Evolutionary conservation across 2,888 invertebrate species (phyloP).

Genomic region (Agelastica alni): DNA sequence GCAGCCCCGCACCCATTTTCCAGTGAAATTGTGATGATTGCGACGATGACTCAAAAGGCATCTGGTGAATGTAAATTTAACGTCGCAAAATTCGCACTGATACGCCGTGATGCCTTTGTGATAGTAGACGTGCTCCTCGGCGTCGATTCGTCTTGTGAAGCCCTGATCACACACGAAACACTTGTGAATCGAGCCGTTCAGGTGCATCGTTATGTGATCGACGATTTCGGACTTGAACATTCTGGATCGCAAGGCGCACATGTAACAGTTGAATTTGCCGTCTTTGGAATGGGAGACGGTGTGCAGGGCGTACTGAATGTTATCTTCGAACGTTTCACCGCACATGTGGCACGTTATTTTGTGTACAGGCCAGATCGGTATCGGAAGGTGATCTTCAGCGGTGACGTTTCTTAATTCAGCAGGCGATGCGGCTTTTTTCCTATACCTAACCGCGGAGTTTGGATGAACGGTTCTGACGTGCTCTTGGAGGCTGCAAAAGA

Average conservation of each 20-base stretch:
- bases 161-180: slow-evolving; percentile 4
- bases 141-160: slow-evolving; percentile 8
- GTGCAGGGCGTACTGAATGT: slow-evolving; percentile 15
- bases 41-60: slow-evolving; percentile 19
- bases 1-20: slow-evolving; percentile 30
- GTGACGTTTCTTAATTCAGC: neutral
- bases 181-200: neutral
- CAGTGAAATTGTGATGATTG: slow-evolving; percentile 50
- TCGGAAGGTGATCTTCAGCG: slow-evolving; percentile 7
- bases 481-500: slow-evolving; percentile 45
- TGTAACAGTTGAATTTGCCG: slow-evolving; percentile 18
- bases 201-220: slow-evolving; percentile 17
- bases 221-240: slow-evolving; percentile 2
- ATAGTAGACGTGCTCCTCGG: slow-evolving; percentile 13
- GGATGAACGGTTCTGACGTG: slow-evolving; percentile 39
- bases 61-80: slow-evolving; percentile 18
- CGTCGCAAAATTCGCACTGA: slow-evolving; percentile 6
- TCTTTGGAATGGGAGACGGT: slow-evolving; percentile 8
- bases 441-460: neutral
- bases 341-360: slow-evolving; percentile 39
- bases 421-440: slow-evolving; percentile 3
- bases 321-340: slow-evolving; percentile 2
- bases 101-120: slow-evolving; percentile 4
- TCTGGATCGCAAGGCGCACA: slow-evolving; percentile 18
- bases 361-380: slow-evolving; percentile 29